Base-by-base conservation (phyloP, 2,113 vertebrate species). In the Zosterops borbonicus region DNA sequence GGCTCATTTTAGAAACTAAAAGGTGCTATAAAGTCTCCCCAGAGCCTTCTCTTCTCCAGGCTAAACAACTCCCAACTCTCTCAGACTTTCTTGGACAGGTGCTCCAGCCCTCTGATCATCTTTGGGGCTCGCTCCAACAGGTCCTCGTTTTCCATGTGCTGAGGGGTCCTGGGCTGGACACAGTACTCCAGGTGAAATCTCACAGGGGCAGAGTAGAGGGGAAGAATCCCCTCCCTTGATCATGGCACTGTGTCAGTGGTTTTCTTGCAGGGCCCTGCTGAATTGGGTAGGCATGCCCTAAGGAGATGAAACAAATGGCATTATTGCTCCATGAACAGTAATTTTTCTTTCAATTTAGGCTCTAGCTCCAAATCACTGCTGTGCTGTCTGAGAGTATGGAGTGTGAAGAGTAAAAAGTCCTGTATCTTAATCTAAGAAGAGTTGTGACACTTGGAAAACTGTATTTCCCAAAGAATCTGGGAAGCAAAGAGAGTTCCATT, bases 61-160 rank as follows among this genome's bases (percentile, higher is more conserved):
- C 23, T 81, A 6, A 67, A 23, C 37, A 59, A 3, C 19, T 39
- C 22, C 8, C 19, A 74, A 2, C 18, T 52, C 44, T 42, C 37
- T 81, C 59, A 52, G 22, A 14, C 21, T 55, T 16, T 59, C 31
- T 23, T 49, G 58, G 42, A 23, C 35, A 42, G 49, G 22, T 64
- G 50, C 35, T 65, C 35, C 42, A 64, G 35, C 31, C 31, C 42
- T 71, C 37, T 67, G 22, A 52, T 31, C 27, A 18, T 68, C 44
- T 29, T 24, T 23, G 25, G 23, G 19, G 12, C 19, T 46, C 0
- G 0, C 39, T n/a, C 46, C 52, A n/a, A 9, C 33, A 74, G 15
- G 4, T 21, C 23, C 15, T 14, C 25, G 37, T 75, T 49, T 67
- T 59, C 49, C n/a, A 21, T 60, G 39, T 47, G 39, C 87, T 82